A percentile compares a stretch with the other conserved stretches of the same genome.
Evolutionary conservation across 2,888 invertebrate species (phyloP).

Genomic region (Clunio marinus): DNA sequence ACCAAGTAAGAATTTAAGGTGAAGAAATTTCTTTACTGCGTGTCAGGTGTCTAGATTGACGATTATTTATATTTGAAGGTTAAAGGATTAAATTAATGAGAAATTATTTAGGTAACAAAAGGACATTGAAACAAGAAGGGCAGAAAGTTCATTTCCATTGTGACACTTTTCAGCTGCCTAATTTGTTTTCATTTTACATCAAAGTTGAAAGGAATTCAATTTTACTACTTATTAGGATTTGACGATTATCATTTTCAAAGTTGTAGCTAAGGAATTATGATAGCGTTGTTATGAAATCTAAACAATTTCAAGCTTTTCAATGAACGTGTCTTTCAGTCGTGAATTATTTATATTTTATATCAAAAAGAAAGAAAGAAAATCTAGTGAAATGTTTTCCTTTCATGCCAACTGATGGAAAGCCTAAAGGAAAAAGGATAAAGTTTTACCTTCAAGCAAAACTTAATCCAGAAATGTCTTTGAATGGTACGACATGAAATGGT

Average conservation of each 20-base stretch:
- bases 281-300: slow-evolving; percentile 12
- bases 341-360: slow-evolving; percentile 17
- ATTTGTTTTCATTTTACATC: too few relatives aligned
- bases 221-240: too few relatives aligned
- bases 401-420: slow-evolving; percentile 3
- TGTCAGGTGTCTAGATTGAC: slow-evolving; percentile 24
- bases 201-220: too few relatives aligned
- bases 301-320: neutral
- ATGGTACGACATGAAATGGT: slow-evolving; percentile 31
- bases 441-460: neutral
- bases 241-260: neutral
- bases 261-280: slow-evolving; percentile 14
- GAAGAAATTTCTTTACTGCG: slow-evolving; percentile 22
- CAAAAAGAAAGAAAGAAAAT: neutral
- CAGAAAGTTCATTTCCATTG: neutral
- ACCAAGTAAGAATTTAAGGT: neutral
- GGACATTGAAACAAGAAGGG: neutral
- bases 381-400: slow-evolving; percentile 8
- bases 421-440: neutral
- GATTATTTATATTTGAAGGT: slow-evolving; percentile 32
- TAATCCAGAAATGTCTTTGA: slow-evolving; percentile 30
- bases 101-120: too few relatives aligned
- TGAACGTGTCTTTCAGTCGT: slow-evolving; percentile 13
- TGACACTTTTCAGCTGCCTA: neutral
- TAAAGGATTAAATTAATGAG: slow-evolving; percentile 10